Base-by-base conservation (phyloP, 1,140 invertebrate genomes). In the Sesamia nonagrioides region DNA sequence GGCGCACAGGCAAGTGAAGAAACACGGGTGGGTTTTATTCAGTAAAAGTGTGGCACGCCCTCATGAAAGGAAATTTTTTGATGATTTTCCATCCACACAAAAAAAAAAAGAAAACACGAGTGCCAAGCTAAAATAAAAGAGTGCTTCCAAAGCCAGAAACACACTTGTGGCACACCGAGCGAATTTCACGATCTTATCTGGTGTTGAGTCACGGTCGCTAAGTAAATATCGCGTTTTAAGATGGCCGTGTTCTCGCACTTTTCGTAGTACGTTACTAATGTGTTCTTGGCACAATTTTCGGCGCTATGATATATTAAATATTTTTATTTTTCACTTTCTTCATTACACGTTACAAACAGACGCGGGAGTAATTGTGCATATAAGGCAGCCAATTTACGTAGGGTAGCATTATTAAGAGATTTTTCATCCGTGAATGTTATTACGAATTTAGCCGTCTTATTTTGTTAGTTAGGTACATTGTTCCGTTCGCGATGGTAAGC, bases 281-380 rank as follows among this genome's bases (percentile, higher is more conserved):
- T 66, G 8, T 42, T 40, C 61, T 35, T 42, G 37, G 61, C 37
- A 13, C 9, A 72, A 54, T 54, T 72, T 18, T 35, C 42, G 18
- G 68, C n/a, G 6, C 35, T 9, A 54, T 58, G 60, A 42, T 74
- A n/a, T n/a, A n/a, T n/a, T n/a, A n/a, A n/a, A n/a, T n/a, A n/a
- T n/a, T n/a, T n/a, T n/a, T n/a, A 60, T 21, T 45, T 21, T 18
- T 45, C 37, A 74, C 54, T 60, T 60, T 60, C 72, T 45, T 45
- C 40, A 61, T 60, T 74, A 60, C 56, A 60, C n/a, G 54, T 58
- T 72, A 58, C 17, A 60, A 21, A 18, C 50, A 73, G 58, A 58
- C 21, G 42, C 42, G 73, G 48, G 56, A 58, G 73, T 61, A 73
- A 73, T 73, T 73, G 37, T 74, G 37, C 54, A 54, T 74, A 27